Evolutionary conservation across 1,140 invertebrate genomes (phyloP), one percentile per base, ranked within the genome.

Genomic region (Hycleus cichorii): DNA sequence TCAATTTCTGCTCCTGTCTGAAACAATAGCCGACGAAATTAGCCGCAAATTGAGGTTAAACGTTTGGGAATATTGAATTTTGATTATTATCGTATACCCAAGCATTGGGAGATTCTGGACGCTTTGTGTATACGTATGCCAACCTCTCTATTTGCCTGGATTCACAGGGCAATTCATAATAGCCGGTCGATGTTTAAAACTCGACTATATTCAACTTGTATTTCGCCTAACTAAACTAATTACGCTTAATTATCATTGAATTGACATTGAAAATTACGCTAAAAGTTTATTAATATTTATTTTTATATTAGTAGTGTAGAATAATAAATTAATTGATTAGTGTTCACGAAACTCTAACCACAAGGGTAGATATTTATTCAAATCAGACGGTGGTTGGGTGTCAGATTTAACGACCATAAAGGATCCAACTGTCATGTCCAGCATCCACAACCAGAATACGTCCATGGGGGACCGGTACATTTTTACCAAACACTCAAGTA

Each of bases 361-460:
- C 42, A 12, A 50, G 39, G 26, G 26, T 49, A 49, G 26, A 32
- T 38, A n/a, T 47, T 26, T 47, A 3, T 5, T 47, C 18, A 12
- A 44, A 47, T 11, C 47, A 25, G 25, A 32, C 8, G 26, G 25
- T 48, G 47, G 47, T 11, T 48, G 47, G 47, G 38, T 32, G 47
- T 32, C 26, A 7, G 47, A 26, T 25, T 25, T 46, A 53, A 46
- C 25, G n/a, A 53, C 42, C 42, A 53, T 45, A 53, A 53, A 12
- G 42, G 51, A 45, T 38, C 26, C 32, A 53, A 53, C 51, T 53
- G 51, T 53, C 51, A 53, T 45, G 46, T 38, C 39, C 51, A 53
- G 51, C 11, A 46, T 46, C 43, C 51, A 32, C 4, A 32, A 4
- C 32, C 32, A 32, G 32, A 32, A 3, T 32, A 7, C 7, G 7